phyloP scores from a whole-genome alignment of 2,888 invertebrate genomes.

The Hirtodrosophila duncani region DNA sequence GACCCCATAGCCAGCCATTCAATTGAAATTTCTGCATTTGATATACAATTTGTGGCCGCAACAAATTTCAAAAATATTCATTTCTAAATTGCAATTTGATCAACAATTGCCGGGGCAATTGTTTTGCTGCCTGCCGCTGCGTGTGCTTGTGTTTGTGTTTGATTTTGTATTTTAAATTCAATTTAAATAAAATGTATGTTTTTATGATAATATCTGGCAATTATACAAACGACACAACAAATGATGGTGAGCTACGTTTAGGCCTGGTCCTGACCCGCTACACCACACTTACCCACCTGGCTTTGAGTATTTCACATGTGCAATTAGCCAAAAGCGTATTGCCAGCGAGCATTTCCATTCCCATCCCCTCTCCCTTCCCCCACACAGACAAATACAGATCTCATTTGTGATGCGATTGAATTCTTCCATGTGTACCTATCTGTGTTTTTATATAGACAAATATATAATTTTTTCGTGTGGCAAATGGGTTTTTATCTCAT shows the following conservation, averaged over 20 bases:
- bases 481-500: no score
- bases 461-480: no score
- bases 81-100: conserved; percentile 74
- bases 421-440: no score
- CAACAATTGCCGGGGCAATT: conserved; percentile 70
- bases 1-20: no score
- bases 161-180: conserved; percentile 68
- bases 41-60: no score
- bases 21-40: no score
- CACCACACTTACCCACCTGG: background rate
- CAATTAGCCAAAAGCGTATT: conserved; percentile 39
- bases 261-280: conserved; percentile 23
- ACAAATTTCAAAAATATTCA: conserved; percentile 34
- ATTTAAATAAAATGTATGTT: conserved; percentile 46
- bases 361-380: no score
- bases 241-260: conserved; percentile 24
- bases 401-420: no score
- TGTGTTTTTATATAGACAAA: no score
- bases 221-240: conserved; percentile 47
- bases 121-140: no score
- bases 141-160: conserved; percentile 8
- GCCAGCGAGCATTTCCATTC: no score
- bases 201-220: conserved; percentile 56
- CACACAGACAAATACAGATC: no score
- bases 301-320: conserved; percentile 16